Evolutionary conservation across 2,797 vertebrate genomes (phyloP).

Genomic region (Acipenser transmontanus): DNA sequence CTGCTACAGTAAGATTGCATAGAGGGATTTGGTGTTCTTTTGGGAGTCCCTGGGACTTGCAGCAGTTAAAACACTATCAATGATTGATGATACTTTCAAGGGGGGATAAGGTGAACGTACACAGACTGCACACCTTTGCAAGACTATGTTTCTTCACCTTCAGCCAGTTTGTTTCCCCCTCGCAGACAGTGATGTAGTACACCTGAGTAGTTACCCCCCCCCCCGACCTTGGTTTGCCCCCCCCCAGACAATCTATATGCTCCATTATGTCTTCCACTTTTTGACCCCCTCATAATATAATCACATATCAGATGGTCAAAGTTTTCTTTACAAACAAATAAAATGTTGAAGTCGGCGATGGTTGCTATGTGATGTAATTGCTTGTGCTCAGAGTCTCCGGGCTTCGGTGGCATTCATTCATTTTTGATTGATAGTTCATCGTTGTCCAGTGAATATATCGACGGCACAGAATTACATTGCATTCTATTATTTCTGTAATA

Average conservation of each 20-base stretch:
- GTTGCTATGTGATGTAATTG: no score
- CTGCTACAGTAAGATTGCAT: not conserved
- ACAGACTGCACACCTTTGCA: constrained; percentile 2
- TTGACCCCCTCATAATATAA: no score
- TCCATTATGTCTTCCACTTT: no score
- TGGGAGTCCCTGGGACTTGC: not conserved
- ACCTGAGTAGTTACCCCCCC: not conserved
- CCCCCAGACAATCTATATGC: no score
- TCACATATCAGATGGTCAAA: no score
- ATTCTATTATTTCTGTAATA: not conserved
- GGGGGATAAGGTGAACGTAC: constrained; percentile 4
- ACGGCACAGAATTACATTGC: not conserved
- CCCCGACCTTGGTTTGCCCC: no score
- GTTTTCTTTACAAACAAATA: no score
- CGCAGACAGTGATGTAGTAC: constrained; percentile 5
- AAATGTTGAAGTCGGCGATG: no score
- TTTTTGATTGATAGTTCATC: no score
- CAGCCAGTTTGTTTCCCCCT: not conserved
- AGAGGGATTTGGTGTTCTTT: not conserved
- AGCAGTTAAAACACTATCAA: not conserved
- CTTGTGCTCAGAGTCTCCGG: no score
- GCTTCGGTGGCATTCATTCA: no score
- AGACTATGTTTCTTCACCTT: not conserved
- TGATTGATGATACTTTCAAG: constrained; percentile 1
- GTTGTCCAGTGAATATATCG: not conserved